These are phyloP conservation scores for Periophthalmodon schlosseri DNA, from an alignment of 2,113 vertebrate species.

Conservation along the genomic window DNA sequence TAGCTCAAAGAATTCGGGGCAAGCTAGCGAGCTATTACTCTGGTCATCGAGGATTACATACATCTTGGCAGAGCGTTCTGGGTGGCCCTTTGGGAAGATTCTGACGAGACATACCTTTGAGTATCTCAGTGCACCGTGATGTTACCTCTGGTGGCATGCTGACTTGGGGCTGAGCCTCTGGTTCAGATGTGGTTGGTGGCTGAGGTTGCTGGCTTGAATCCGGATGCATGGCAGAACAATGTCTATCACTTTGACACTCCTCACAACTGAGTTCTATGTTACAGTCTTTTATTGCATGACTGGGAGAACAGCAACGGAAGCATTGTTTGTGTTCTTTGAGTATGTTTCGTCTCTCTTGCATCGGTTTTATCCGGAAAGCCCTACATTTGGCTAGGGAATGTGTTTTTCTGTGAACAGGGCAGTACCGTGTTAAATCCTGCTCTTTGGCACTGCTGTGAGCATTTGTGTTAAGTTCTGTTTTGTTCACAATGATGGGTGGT, in stretches of 20 bases:
- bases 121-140: slow-evolving; percentile 25
- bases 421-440: background rate
- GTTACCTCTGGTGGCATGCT: background rate
- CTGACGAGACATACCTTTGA: slow-evolving; percentile 24
- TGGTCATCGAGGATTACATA: slow-evolving; percentile 26
- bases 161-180: background rate
- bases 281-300: too few relatives aligned
- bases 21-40: slow-evolving; percentile 21
- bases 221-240: slow-evolving; percentile 23
- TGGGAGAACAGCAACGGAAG: too few relatives aligned
- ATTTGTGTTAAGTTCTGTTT: slow-evolving; percentile 20
- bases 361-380: slow-evolving; percentile 20
- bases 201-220: background rate
- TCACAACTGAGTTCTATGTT: too few relatives aligned
- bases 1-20: slow-evolving; percentile 24
- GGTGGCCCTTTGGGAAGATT: slow-evolving; percentile 16
- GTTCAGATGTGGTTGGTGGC: background rate
- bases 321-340: too few relatives aligned
- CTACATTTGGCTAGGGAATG: slow-evolving; percentile 30
- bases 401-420: slow-evolving; percentile 28
- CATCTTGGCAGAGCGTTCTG: slow-evolving; percentile 13
- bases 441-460: background rate
- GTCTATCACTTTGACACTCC: slow-evolving; percentile 17
- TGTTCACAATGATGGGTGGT: slow-evolving; percentile 14
- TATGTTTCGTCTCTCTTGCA: slow-evolving; percentile 24